Base-by-base conservation (phyloP, 2,888 invertebrate species). In the Leptinotarsa tumamoca region DNA sequence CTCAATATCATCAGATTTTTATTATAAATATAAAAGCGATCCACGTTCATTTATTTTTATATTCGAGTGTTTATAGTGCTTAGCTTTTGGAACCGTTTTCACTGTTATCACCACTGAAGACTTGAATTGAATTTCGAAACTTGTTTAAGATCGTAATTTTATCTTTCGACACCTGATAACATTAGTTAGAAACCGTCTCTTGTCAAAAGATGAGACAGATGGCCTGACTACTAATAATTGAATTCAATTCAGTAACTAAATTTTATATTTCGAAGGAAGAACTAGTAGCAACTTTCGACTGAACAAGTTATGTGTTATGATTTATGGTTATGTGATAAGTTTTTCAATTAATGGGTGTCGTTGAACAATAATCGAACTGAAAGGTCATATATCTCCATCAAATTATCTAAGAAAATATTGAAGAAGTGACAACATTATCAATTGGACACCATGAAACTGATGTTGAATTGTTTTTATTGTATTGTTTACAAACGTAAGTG, bases 1-100 rank as follows among this genome's bases (percentile, higher is more conserved):
- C 63, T 63, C 63, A 63, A 63, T 63, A 33, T 63, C 63, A n/a
- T 63, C 33, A 43, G 33, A 63, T 63, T 63, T 63, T 63, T n/a
- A 33, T 63, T 33, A 63, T 63, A 63, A 63, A 33, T 63, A 63
- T 63, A 27, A 18, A 63, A 21, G 27, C 63, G n/a, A 63, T 63
- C 43, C 33, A 2, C n/a, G 18, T 63, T 63, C 63, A 63, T 63
- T 63, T 63, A 63, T 63, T 63, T 63, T 63, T 63, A 63, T 63
- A 63, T n/a, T n/a, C 33, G 3, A 63, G 63, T 63, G 63, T 63
- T 63, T 63, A 63, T 27, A 63, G n/a, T 33, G 63, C 63, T 63
- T 63, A 33, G 63, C 43, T 43, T 27, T 33, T 27, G 10, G 63
- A 63, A 63, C 63, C 43, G 63, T 63, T 63, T 43, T 33, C n/a